phyloP scores from a whole-genome alignment of 2,888 invertebrate species.

The Icerya purchasi region DNA sequence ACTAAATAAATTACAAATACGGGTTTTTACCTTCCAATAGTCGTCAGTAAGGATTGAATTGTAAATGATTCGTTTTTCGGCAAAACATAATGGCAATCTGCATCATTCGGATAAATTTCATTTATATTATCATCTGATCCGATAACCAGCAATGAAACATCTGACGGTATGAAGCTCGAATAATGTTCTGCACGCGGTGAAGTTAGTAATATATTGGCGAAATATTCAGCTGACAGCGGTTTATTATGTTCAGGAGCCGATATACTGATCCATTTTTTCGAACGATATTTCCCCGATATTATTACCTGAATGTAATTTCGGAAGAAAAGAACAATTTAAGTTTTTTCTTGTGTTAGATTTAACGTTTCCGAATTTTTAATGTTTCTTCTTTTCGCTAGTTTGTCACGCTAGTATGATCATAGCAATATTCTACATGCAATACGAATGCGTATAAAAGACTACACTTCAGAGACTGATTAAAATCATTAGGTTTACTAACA shows the following conservation, averaged over 20 bases:
- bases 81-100: slow-evolving; percentile 28
- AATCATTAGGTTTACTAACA: too few species aligned
- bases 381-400: too few species aligned
- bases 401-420: too few species aligned
- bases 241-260: slow-evolving; percentile 31
- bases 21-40: slow-evolving; percentile 38
- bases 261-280: slow-evolving; percentile 33
- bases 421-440: too few species aligned
- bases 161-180: not conserved
- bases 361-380: too few species aligned
- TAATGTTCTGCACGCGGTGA: not conserved
- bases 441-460: too few species aligned
- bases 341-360: too few species aligned
- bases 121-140: not conserved
- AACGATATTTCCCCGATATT: slow-evolving; percentile 26
- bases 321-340: too few species aligned
- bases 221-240: slow-evolving; percentile 18
- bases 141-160: slow-evolving; percentile 26
- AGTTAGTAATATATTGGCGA: not conserved
- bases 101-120: not conserved
- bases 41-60: slow-evolving; percentile 35
- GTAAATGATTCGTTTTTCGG: slow-evolving; percentile 31
- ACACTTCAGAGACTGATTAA: too few species aligned
- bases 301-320: too few species aligned
- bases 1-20: too few species aligned